Evolutionary conservation across 2,113 vertebrate genomes (phyloP), one percentile per base, ranked within the genome.

Genomic region (Dromiciops gliroides): DNA sequence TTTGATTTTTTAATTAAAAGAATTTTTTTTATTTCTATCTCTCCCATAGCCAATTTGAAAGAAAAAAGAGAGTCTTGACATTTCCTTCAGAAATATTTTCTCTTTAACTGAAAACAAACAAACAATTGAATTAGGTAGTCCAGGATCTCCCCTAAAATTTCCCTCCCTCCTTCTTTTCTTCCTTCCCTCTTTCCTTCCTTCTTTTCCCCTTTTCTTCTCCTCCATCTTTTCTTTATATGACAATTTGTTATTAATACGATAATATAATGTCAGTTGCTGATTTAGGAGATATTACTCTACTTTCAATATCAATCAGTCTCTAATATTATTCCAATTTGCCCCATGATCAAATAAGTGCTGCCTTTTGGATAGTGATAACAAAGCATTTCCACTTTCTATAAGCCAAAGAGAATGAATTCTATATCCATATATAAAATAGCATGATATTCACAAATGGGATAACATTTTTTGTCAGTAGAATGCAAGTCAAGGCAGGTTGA

Each of bases 401-500:
- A 83, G n/a, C 16, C 67, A 83, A 83, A 4, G 19, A 83, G 1
- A 83, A 83, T 44, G 37, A 83, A 83, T 83, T 83, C 19, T 83
- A 83, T 83, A 83, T 44, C 67, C 2, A 22, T 44, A 22, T 44
- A 83, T 44, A 44, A 83, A 83, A 83, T 44, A 44, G 2, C 37
- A n/a, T 22, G n/a, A 83, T 83, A 44, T 83, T 44, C 92, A 9
- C 25, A 7, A 75, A 8, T 6, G 14, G 91, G 26, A 49, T 89
- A 93, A 53, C 93, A 16, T 95, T 90, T 91, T 48, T n/a, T 94
- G 95, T 83, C 67, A 83, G 23, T 22, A 23, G 52, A n/a, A 83
- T 44, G 67, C 95, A 97, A 95, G 92, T 89, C 89, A 48, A 94
- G 48, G 89, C 92, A 83, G n/a, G n/a, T 44, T 22, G 37, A 83